Evolutionary conservation across 2,797 vertebrate genomes (phyloP).

Genomic region (Enteromius viviparus): DNA sequence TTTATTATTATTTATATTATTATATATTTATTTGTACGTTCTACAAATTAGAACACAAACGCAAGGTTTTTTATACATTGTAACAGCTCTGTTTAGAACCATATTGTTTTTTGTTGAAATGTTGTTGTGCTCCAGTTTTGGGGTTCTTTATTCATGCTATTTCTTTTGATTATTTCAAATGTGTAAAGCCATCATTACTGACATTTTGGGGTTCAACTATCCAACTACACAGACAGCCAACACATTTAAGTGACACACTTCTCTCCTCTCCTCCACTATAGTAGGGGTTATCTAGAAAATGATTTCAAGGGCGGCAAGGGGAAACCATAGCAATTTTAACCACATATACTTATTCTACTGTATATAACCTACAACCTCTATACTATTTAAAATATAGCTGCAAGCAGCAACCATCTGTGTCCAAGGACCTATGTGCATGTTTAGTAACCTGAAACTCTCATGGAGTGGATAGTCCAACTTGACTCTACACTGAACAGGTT

Average conservation of each 20-base stretch:
- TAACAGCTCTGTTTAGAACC: no score
- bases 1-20: no score
- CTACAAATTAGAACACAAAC: no score
- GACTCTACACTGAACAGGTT: not conserved
- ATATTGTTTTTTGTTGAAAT: not conserved
- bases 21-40: no score
- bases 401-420: not conserved
- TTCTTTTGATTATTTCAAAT: not conserved
- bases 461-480: not conserved
- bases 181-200: not conserved
- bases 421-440: not conserved
- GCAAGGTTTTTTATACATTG: no score
- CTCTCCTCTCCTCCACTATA: not conserved
- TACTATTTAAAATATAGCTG: not conserved
- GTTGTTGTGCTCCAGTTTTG: not conserved
- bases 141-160: not conserved
- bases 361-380: not conserved
- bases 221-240: not conserved
- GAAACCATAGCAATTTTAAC: not conserved
- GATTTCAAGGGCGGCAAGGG: not conserved
- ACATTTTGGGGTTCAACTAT: not conserved
- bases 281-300: not conserved
- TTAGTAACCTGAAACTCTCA: not conserved
- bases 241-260: not conserved
- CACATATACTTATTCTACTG: not conserved